phyloP scores from a whole-genome alignment of 2,797 vertebrate species.

The Parotocinclus haroldoi region DNA sequence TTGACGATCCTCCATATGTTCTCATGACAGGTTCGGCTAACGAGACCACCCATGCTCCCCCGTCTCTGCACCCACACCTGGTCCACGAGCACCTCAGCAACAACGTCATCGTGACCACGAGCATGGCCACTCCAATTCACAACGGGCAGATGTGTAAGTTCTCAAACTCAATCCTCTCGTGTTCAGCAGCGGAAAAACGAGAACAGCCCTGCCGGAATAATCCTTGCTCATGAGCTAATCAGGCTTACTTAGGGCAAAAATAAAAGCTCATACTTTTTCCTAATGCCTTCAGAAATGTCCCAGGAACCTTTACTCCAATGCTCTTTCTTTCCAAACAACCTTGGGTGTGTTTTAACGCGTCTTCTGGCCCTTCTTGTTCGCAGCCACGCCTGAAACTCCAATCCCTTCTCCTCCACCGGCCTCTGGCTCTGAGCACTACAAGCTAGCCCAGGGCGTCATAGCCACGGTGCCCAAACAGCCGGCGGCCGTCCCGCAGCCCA shows the following conservation, averaged over 20 bases:
- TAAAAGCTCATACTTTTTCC: conserved; percentile 66
- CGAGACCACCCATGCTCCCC: conserved; percentile 87
- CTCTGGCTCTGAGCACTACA: conserved; percentile 93
- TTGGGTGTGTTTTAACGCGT: conserved; percentile 30
- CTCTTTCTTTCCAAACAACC: conserved; percentile 10
- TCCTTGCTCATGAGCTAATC: conserved; percentile 68
- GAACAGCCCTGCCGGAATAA: conserved; percentile 65
- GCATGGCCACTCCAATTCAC: conserved; percentile 86
- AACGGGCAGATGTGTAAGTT: conserved; percentile 97
- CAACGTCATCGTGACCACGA: conserved; percentile 91
- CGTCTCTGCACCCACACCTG: conserved; percentile 94
- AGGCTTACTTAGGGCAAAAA: conserved; percentile 73
- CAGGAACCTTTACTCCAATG: conserved; percentile 62
- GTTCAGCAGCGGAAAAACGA: conserved; percentile 36
- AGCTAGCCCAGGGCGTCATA: conserved; percentile 89
- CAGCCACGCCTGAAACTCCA: conserved; percentile 97
- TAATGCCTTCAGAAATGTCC: conserved; percentile 73
- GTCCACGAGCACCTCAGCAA: conserved; percentile 95
- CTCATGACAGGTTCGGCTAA: conserved; percentile 82
- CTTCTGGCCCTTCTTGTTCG: conserved; percentile 52
- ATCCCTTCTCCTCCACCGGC: conserved; percentile 91
- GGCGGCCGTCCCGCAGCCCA: conserved; percentile 84
- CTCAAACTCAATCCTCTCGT: neutral
- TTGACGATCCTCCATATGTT: conserved; percentile 5
- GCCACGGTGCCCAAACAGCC: conserved; percentile 88